Evolutionary conservation across 2,113 vertebrate species (phyloP), one percentile per base, ranked within the genome.

Genomic region (Neotoma lepida): DNA sequence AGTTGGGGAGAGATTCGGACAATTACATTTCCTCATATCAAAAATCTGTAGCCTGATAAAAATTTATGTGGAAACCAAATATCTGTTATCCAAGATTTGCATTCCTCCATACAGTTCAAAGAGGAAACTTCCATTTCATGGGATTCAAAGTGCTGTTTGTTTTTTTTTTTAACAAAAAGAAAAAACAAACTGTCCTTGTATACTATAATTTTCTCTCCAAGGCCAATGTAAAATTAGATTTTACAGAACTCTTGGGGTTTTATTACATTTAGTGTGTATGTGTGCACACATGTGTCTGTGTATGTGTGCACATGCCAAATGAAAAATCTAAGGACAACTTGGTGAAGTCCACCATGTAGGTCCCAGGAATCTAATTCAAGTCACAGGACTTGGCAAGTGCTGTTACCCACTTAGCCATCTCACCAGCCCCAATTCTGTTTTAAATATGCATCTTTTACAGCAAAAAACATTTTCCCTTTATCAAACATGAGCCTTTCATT

Each of bases 31-130:
- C 46, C 26, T 93, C 13, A 54, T 41, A 66, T 84, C 10, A 61
- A 88, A 78, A 70, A 71, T 80, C 3, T 51, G 4, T 22, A 92
- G 54, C 49, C 88, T 88, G 33, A 22, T 81, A 78, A 91, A 94
- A 89, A 54, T 84, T 49, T 74, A 89, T 49, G 86, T 64, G 24
- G 66, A 87, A 90, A 81, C 26, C 49, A 64, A 94, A 85, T 0
- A 13, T 89, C 51, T 86, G 66, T 84, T 87, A 86, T 28, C 28
- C 92, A 91, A 74, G 46, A 90, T 76, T 41, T 96, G 28, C 73
- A 61, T 93, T 77, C 80, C 90, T 89, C 46, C 46, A 74, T 64
- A 70, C 0, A 54, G 39, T 94, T 95, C 58, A 90, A 95, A 96
- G 80, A 90, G 93, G 93, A 90, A 61, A 88, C 76, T 81, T 85